A percentile compares a stretch with the other conserved stretches of the same genome.
Conservation (phyloP, 2,888 invertebrate species). For the Odontomyia ornata region DNA sequence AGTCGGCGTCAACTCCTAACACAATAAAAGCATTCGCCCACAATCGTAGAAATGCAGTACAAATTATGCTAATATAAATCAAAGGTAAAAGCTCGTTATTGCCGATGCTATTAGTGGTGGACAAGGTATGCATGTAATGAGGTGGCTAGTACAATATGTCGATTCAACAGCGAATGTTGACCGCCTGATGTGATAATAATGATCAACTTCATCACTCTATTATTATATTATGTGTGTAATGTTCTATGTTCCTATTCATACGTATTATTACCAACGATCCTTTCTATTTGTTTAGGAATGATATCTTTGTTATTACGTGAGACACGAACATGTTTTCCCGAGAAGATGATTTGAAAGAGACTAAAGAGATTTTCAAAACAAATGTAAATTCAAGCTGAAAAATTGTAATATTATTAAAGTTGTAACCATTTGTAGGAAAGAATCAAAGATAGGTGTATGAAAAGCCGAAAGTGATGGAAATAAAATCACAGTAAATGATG, state of each 20-base stretch:
- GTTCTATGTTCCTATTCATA: slow-evolving; percentile 3
- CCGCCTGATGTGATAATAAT: neutral
- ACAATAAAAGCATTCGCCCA: slow-evolving; percentile 20
- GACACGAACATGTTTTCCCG: slow-evolving; percentile 32
- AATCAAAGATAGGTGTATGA: slow-evolving; percentile 35
- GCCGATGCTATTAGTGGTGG: slow-evolving; percentile 63
- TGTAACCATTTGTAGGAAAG: slow-evolving; percentile 32
- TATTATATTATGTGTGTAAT: slow-evolving; percentile 7
- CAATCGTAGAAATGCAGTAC: neutral
- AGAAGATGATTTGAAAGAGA: slow-evolving; percentile 29
- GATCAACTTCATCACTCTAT: slow-evolving; percentile 1
- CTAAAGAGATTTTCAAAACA: slow-evolving; percentile 18
- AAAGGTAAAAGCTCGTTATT: slow-evolving; percentile 50
- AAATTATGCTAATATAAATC: neutral
- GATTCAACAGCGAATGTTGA: neutral
- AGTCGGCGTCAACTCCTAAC: neutral
- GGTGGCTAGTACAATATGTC: slow-evolving; percentile 20
- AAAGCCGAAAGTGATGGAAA: slow-evolving; percentile 11
- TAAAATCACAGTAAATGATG: neutral
- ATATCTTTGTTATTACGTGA: slow-evolving; percentile 25
- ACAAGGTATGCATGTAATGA: slow-evolving; percentile 22
- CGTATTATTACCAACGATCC: slow-evolving; percentile 37
- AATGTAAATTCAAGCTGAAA: slow-evolving; percentile 41
- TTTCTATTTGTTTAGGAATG: slow-evolving; percentile 13
- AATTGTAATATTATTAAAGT: slow-evolving; percentile 32